Evolutionary conservation across 23 tunicate species (phyloP).

Genomic region (Aplidium turbinatum): DNA sequence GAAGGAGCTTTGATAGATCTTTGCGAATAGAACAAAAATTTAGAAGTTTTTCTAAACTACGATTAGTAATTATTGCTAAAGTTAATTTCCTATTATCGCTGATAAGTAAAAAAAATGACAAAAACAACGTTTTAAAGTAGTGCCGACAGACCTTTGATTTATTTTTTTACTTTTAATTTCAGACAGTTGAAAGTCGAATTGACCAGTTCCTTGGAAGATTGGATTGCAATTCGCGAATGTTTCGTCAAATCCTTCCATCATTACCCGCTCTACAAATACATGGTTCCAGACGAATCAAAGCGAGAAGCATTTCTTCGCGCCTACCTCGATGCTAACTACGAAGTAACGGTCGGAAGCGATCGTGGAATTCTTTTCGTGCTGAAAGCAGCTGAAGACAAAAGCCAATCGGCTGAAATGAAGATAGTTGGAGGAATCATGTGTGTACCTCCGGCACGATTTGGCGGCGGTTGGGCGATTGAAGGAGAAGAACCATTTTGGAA

Average conservation of each 20-base stretch:
- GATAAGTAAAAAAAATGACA: too few relatives aligned
- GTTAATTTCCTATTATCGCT: too few relatives aligned
- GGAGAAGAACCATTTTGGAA: conserved; percentile 61
- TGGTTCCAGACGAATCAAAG: conserved; percentile 49
- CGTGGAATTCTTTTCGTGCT: conserved; percentile 46
- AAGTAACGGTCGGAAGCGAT: conserved; percentile 60
- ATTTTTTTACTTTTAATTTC: too few relatives aligned
- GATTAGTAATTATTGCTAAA: too few relatives aligned
- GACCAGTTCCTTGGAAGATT: conserved; percentile 45
- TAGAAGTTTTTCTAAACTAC: too few relatives aligned
- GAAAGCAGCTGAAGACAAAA: conserved; percentile 19
- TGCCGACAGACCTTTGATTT: too few relatives aligned
- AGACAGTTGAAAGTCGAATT: conserved; percentile 7
- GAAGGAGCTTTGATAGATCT: too few relatives aligned
- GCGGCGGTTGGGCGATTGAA: conserved; percentile 60
- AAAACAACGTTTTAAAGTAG: too few relatives aligned
- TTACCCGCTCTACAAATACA: conserved; percentile 79
- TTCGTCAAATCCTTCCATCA: conserved; percentile 63
- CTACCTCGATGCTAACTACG: conserved; percentile 79
- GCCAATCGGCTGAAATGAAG: conserved; percentile 8
- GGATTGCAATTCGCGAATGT: conserved; percentile 59
- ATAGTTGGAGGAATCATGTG: conserved; percentile 72
- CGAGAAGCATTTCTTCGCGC: conserved; percentile 62
- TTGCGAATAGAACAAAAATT: too few relatives aligned
- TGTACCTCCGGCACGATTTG: conserved; percentile 68